These are phyloP conservation scores for Elaeidobius kamerunicus DNA, from an alignment of 2,888 invertebrate species.

Conservation along the genomic window DNA sequence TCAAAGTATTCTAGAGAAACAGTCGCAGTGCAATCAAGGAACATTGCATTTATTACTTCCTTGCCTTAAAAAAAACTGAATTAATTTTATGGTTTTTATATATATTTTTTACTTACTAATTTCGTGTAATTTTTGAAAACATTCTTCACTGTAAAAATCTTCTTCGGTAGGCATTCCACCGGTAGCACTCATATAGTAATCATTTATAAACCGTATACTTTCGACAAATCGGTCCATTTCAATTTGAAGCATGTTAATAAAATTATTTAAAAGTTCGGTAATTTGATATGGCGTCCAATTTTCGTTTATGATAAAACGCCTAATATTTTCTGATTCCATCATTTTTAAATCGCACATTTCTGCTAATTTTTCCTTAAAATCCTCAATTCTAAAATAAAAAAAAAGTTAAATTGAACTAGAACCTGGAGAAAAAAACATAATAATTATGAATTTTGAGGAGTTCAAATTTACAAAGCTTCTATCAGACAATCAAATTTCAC, in stretches of 20 bases:
- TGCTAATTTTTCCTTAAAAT: slow-evolving; percentile 51
- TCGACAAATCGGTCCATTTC: slow-evolving; percentile 58
- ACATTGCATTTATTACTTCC: slow-evolving; percentile 7
- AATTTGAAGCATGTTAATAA: slow-evolving; percentile 35
- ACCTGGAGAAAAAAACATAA: too few species aligned
- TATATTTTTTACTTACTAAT: slow-evolving; percentile 11
- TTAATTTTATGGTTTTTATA: not conserved
- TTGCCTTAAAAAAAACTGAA: slow-evolving; percentile 7
- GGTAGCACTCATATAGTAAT: slow-evolving; percentile 49
- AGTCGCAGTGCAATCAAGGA: slow-evolving; percentile 11
- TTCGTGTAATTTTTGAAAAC: slow-evolving; percentile 10
- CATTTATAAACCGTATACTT: slow-evolving; percentile 48
- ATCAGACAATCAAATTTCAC: too few species aligned
- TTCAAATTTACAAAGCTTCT: too few species aligned
- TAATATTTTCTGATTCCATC: slow-evolving; percentile 54
- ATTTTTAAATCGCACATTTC: slow-evolving; percentile 58
- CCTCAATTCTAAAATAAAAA: slow-evolving; percentile 36
- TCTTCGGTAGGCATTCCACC: slow-evolving; percentile 29
- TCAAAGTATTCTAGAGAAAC: slow-evolving; percentile 25
- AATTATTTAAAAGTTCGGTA: slow-evolving; percentile 54
- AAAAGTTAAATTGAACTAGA: not conserved
- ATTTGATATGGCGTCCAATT: slow-evolving; percentile 59
- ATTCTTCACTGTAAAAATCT: slow-evolving; percentile 17
- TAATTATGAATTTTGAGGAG: too few species aligned
- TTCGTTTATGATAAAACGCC: slow-evolving; percentile 53